These are phyloP conservation scores for Silurus meridionalis DNA, from an alignment of 2,113 vertebrate species.

Conservation along the genomic window DNA sequence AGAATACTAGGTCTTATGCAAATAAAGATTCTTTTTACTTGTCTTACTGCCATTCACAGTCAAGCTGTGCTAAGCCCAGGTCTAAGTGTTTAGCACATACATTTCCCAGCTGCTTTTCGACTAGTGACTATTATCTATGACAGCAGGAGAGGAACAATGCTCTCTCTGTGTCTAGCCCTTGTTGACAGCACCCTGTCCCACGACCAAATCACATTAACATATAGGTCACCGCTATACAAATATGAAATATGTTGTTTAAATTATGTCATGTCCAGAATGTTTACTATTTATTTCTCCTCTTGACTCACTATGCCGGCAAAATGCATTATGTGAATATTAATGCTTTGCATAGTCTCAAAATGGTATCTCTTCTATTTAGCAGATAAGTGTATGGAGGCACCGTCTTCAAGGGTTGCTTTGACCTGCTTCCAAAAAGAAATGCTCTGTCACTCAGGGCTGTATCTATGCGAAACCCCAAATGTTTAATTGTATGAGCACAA, in stretches of 20 bases:
- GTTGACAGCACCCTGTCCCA: slow-evolving; percentile 39
- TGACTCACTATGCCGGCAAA: background rate
- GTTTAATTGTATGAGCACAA: slow-evolving; percentile 5
- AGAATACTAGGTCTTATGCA: background rate
- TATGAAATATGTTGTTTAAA: background rate
- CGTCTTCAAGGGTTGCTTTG: background rate
- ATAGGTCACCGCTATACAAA: slow-evolving; percentile 43
- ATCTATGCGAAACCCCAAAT: background rate
- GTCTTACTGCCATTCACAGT: background rate
- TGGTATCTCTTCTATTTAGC: background rate
- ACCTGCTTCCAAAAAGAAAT: background rate
- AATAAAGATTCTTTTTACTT: background rate
- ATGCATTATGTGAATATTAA: slow-evolving; percentile 42
- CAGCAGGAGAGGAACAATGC: slow-evolving; percentile 27
- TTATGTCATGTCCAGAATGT: background rate
- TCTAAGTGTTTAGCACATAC: background rate
- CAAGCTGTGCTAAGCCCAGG: background rate
- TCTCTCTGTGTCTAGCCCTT: slow-evolving; percentile 30
- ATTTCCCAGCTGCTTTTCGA: background rate
- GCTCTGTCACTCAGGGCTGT: background rate
- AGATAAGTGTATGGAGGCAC: background rate
- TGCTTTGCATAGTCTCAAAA: background rate
- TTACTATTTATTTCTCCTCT: background rate
- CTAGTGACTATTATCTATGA: slow-evolving; percentile 40
- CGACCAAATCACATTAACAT: slow-evolving; percentile 55